phyloP scores from a whole-genome alignment of 2,797 vertebrate genomes.

The Gymnothorax javanicus region DNA sequence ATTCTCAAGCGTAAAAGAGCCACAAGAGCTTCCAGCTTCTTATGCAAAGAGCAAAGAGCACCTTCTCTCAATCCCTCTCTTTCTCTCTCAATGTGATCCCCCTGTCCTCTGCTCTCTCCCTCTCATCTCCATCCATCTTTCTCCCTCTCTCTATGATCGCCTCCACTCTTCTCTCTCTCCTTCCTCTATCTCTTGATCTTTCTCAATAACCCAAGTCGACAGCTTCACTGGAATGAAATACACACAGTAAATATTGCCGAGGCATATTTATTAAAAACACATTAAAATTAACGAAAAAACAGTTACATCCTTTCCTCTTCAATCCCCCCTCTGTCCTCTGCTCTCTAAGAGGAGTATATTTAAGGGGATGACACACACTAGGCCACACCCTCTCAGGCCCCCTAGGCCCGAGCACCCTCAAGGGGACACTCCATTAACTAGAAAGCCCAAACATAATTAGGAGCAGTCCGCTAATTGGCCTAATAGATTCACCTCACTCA shows the following conservation, averaged over 20 bases:
- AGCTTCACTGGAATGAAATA: too few relatives aligned
- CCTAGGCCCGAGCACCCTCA: conserved; percentile 13
- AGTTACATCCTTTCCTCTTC: too few relatives aligned
- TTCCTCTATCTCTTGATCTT: background rate
- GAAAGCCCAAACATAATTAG: conserved; percentile 28
- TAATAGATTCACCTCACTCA: background rate
- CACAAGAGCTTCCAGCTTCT: background rate
- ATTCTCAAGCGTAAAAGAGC: background rate
- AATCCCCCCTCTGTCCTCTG: background rate
- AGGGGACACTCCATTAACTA: conserved; percentile 40
- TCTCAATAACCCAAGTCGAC: too few relatives aligned
- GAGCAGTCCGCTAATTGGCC: conserved; percentile 16
- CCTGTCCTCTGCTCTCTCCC: background rate
- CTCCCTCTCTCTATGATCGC: background rate
- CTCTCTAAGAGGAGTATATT: conserved; percentile 29
- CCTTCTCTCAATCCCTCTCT: background rate
- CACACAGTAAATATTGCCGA: too few relatives aligned
- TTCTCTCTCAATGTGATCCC: background rate
- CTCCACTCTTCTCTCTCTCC: background rate
- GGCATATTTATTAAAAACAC: too few relatives aligned
- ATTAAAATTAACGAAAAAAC: too few relatives aligned
- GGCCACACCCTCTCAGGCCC: background rate
- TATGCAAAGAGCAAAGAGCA: background rate
- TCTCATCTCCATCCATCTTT: background rate
- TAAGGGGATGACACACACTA: conserved; percentile 35